phyloP scores from a whole-genome alignment of 2,797 vertebrate genomes.

The Galagoides demidoff region DNA sequence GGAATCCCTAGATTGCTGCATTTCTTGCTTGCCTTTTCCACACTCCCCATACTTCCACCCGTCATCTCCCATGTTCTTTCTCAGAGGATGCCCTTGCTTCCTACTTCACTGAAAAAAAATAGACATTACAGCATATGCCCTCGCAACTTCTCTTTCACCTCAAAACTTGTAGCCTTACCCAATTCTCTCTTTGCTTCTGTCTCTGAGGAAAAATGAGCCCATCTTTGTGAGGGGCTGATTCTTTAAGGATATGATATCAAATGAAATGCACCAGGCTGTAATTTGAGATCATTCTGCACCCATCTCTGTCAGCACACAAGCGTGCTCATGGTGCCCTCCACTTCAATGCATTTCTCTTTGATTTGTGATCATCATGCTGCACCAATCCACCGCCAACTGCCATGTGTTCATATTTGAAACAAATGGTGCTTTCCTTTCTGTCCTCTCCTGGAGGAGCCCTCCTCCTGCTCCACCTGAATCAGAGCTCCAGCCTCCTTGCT shows the following conservation, averaged over 20 bases:
- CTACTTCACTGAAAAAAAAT: neutral
- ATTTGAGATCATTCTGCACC: neutral
- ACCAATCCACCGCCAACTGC: neutral
- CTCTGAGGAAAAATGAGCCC: neutral
- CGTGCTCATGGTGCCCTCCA: neutral
- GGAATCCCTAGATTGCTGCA: neutral
- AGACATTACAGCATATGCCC: neutral
- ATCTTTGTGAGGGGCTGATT: neutral
- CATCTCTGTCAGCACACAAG: neutral
- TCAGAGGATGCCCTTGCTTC: neutral
- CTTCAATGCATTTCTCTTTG: neutral
- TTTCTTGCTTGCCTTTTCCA: neutral
- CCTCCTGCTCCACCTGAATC: neutral
- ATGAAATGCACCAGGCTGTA: neutral
- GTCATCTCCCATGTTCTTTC: neutral
- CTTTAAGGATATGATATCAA: neutral
- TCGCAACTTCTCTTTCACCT: neutral
- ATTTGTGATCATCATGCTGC: neutral
- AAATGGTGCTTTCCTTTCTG: neutral
- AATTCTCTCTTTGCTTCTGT: neutral
- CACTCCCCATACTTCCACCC: neutral
- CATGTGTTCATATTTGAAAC: neutral
- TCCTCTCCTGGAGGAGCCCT: neutral
- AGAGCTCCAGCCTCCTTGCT: neutral
- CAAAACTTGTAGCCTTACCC: neutral